Conservation (phyloP, 2,888 invertebrate genomes). For the Nipponacmea schrenckii region DNA sequence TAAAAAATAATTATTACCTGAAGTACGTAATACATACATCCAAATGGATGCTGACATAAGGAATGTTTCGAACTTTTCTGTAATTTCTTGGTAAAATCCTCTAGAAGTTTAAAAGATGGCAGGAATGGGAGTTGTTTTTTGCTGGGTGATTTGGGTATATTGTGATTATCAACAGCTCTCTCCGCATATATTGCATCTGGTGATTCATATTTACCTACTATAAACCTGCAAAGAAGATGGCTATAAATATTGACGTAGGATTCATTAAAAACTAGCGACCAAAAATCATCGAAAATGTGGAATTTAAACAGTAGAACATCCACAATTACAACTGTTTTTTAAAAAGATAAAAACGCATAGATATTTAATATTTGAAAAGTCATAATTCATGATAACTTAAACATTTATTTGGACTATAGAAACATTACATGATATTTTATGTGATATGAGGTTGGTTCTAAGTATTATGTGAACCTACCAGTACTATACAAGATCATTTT, state of each 20-base stretch:
- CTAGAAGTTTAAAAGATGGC: not conserved
- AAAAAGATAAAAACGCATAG: too few species aligned
- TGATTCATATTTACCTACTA: slow-evolving; percentile 30
- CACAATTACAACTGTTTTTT: too few species aligned
- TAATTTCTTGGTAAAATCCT: not conserved
- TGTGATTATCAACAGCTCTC: slow-evolving; percentile 15
- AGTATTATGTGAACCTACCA: too few species aligned
- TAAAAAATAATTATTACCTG: slow-evolving; percentile 31
- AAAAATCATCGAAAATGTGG: too few species aligned
- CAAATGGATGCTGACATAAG: slow-evolving; percentile 42
- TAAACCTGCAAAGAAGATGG: slow-evolving; percentile 19
- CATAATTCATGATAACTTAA: too few species aligned
- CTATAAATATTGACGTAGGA: not conserved
- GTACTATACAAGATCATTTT: too few species aligned
- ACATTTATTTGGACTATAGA: too few species aligned
- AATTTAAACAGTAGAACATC: too few species aligned
- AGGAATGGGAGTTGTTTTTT: not conserved
- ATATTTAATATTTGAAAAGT: too few species aligned
- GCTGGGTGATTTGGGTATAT: not conserved
- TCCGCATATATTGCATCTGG: slow-evolving; percentile 22
- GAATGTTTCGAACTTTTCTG: slow-evolving; percentile 35
- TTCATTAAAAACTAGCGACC: too few species aligned
- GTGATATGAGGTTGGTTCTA: too few species aligned
- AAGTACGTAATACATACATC: slow-evolving; percentile 47
- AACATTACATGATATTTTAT: too few species aligned